These are phyloP conservation scores for Erythrocercus mccallii DNA, from an alignment of 2,113 vertebrate species.

Conservation along the genomic window DNA sequence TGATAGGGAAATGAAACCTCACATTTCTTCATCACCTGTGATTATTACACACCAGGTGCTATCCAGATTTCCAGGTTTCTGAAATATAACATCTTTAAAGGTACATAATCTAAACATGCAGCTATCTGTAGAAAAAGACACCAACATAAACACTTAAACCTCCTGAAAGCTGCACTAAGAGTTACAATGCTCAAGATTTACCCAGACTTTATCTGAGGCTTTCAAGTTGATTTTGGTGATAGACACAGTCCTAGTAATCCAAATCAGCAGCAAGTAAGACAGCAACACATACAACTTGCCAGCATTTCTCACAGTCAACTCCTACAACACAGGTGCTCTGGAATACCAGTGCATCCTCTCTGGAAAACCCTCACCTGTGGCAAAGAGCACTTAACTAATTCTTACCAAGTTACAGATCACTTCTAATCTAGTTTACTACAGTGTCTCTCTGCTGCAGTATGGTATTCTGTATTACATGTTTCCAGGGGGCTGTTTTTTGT, in stretches of 20 bases:
- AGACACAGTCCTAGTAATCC: neutral
- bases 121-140: neutral
- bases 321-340: neutral
- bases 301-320: neutral
- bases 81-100: neutral
- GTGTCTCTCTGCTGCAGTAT: neutral
- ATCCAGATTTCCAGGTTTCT: neutral
- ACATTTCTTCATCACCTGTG: neutral
- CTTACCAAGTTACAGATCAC: neutral
- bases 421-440: neutral
- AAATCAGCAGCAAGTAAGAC: neutral
- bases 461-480: neutral
- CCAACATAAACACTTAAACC: neutral
- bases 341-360: neutral
- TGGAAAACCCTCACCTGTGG: neutral
- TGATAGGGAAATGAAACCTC: neutral
- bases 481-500: neutral
- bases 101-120: neutral
- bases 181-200: neutral
- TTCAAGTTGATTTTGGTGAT: neutral
- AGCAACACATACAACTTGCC: neutral
- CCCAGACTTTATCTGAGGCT: neutral
- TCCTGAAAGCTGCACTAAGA: neutral
- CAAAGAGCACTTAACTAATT: neutral
- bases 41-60: neutral